Percentiles rank a stretch among this genome's conserved stretches.
These are phyloP conservation scores for Aythya baeri DNA, from an alignment of 2,113 vertebrate genomes.

Conservation along the genomic window DNA sequence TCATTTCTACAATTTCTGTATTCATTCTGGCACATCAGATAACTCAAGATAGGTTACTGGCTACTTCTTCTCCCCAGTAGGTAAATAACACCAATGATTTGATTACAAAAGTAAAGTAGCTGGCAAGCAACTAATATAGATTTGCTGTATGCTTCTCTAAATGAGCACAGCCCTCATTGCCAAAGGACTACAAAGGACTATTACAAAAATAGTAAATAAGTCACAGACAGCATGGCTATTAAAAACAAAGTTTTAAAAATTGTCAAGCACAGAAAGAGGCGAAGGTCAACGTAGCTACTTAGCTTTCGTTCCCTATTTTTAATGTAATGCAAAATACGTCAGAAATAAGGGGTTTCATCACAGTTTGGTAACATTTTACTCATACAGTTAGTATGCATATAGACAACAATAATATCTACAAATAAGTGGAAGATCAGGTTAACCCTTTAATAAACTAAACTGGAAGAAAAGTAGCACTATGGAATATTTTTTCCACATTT, in stretches of 20 bases:
- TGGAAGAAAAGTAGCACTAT: background rate
- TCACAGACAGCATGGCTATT: background rate
- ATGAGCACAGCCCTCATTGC: background rate
- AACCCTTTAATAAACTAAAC: background rate
- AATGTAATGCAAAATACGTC: background rate
- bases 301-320: background rate
- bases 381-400: background rate
- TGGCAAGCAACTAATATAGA: background rate
- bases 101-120: background rate
- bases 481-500: background rate
- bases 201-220: background rate
- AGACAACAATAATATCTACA: background rate
- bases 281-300: background rate
- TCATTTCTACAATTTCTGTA: background rate
- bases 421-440: background rate
- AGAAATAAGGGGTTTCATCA: background rate
- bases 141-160: background rate
- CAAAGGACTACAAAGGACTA: background rate
- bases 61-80: background rate
- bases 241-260: background rate
- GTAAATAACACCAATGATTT: background rate
- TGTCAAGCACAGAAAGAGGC: fast-evolving
- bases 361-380: background rate
- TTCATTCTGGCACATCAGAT: background rate
- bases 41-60: background rate